A percentile compares a stretch with the other conserved stretches of the same genome.
Evolutionary conservation across 1,140 invertebrate species (phyloP).

Genomic region (Drosophila rhopaloa): DNA sequence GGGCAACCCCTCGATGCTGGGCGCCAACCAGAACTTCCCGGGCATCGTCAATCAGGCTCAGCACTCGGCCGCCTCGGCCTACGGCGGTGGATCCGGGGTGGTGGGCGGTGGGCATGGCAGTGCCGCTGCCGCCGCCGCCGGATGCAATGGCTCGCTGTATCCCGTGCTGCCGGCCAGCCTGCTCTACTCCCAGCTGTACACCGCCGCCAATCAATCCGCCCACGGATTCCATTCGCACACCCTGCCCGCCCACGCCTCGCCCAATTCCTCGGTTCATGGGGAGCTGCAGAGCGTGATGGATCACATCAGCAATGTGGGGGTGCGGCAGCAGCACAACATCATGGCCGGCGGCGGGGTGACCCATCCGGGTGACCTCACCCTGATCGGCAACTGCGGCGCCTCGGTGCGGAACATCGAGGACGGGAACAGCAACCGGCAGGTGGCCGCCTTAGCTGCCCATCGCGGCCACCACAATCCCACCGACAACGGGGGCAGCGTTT

Average conservation of each 20-base stretch:
- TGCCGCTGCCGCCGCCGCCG: conserved; percentile 62
- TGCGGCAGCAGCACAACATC: conserved; percentile 86
- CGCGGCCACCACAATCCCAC: conserved; percentile 88
- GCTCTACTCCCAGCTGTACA: conserved; percentile 93
- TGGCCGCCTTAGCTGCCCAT: conserved; percentile 86
- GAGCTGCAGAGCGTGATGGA: conserved; percentile 90
- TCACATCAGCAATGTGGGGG: conserved; percentile 87
- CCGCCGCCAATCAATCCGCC: conserved; percentile 90
- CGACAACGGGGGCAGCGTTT: conserved; percentile 88
- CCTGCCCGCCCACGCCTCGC: conserved; percentile 87
- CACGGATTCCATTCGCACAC: conserved; percentile 90
- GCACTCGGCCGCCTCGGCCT: conserved; percentile 70
- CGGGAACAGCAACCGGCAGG: conserved; percentile 84
- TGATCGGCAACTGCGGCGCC: conserved; percentile 87
- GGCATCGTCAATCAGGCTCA: conserved; percentile 80
- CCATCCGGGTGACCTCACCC: conserved; percentile 85
- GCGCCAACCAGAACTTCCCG: conserved; percentile 79
- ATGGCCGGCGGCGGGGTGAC: conserved; percentile 85
- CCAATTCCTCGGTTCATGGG: conserved; percentile 87
- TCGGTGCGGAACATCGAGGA: conserved; percentile 87
- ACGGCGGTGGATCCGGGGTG: conserved; percentile 55
- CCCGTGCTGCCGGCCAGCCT: conserved; percentile 91
- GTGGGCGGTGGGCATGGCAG: conserved; percentile 69
- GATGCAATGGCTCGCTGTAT: conserved; percentile 89
- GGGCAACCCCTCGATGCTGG: conserved; percentile 82